Evolutionary conservation across 2,888 invertebrate genomes (phyloP).

Genomic region (Parnassius mnemosyne): DNA sequence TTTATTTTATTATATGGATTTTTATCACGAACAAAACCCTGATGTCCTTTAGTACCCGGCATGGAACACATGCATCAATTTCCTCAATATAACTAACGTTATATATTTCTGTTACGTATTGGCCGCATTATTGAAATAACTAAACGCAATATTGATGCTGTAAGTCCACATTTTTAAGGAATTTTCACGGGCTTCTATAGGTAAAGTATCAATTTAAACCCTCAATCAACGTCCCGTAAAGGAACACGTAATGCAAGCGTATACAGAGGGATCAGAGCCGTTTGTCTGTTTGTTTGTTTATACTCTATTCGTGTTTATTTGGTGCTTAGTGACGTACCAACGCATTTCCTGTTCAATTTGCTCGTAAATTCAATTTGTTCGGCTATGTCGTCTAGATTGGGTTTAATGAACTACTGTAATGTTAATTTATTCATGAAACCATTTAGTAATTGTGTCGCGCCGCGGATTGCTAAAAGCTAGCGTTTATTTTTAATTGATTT

Average conservation of each 20-base stretch:
- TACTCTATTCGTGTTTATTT: constrained; percentile 43
- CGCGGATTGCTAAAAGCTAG: constrained; percentile 14
- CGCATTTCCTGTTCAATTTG: constrained; percentile 29
- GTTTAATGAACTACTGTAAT: constrained; percentile 26
- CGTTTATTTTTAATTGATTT: constrained; percentile 24
- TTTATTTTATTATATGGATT: no score
- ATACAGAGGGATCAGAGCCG: constrained; percentile 49
- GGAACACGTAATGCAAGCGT: constrained; percentile 30
- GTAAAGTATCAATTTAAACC: constrained; percentile 25
- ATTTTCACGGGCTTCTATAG: neutral
- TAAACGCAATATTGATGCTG: no score
- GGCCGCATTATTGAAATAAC: no score
- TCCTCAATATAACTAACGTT: no score
- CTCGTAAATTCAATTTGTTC: constrained; percentile 20
- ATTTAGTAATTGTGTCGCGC: constrained; percentile 16
- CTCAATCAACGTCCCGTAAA: constrained; percentile 30
- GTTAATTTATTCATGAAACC: constrained; percentile 25
- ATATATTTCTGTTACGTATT: no score
- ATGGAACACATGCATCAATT: no score
- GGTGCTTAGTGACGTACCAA: constrained; percentile 42
- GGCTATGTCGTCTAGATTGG: constrained; percentile 27
- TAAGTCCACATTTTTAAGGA: no score
- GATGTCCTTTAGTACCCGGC: no score
- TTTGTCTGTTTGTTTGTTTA: constrained; percentile 47
- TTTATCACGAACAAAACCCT: no score